Evolutionary conservation across 2,113 vertebrate species (phyloP).

Genomic region (Corapipo altera): DNA sequence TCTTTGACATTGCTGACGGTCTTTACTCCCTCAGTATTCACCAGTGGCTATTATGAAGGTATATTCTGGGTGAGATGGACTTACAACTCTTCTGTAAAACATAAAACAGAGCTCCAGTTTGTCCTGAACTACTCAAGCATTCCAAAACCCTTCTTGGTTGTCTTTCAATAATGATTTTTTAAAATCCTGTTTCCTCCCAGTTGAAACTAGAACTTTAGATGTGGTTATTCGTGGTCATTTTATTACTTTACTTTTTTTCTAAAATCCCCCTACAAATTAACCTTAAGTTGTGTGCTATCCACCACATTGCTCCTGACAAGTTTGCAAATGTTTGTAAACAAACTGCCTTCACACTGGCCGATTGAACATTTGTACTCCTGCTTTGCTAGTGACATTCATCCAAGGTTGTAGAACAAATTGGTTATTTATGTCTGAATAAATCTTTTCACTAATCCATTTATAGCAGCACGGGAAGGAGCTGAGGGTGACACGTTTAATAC

Average conservation of each 20-base stretch:
- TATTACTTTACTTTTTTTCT: background rate
- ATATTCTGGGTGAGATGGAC: background rate
- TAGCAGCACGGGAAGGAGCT: background rate
- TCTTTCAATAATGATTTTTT: background rate
- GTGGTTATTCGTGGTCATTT: background rate
- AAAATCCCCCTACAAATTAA: background rate
- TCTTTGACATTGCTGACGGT: background rate
- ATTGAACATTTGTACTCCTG: background rate
- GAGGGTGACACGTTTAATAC: background rate
- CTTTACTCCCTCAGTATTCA: background rate
- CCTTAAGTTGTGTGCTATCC: background rate
- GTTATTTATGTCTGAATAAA: slow-evolving; percentile 2
- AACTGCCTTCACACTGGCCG: background rate
- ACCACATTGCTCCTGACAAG: background rate
- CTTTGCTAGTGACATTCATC: background rate
- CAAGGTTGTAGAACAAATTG: background rate
- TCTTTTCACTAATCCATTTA: background rate
- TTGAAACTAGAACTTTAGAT: background rate
- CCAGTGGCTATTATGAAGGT: background rate
- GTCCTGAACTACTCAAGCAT: background rate
- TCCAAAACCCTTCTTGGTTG: background rate
- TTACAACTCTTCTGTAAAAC: background rate
- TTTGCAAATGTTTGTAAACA: background rate
- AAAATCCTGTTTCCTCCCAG: fast-evolving
- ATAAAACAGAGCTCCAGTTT: background rate